Percentiles rank a stretch among this genome's conserved stretches.
Conservation (phyloP, 2,888 invertebrate species). For the Caenorhabditis imperialis region DNA sequence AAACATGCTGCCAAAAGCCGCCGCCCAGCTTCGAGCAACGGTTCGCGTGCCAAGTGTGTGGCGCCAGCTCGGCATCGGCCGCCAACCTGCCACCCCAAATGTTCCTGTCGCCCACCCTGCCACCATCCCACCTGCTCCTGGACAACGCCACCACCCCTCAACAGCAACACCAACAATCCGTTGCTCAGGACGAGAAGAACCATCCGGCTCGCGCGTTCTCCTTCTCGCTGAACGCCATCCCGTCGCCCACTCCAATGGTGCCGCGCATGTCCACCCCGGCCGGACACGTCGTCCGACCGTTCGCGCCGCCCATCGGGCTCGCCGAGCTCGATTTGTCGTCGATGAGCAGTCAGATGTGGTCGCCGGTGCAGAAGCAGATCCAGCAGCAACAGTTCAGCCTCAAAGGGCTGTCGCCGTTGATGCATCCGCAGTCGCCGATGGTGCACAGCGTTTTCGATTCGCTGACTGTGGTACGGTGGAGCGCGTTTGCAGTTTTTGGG, state of each 20-base stretch:
- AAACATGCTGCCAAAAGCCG: conserved; percentile 22
- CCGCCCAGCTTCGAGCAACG: conserved; percentile 8
- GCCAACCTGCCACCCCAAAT: conserved; percentile 44
- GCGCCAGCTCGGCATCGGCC: conserved; percentile 13
- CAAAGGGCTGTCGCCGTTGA: conserved; percentile 23
- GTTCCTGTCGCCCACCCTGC: conserved; percentile 46
- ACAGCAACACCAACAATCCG: no score
- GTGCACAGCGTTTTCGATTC: conserved; percentile 30
- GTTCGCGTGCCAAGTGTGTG: conserved; percentile 22
- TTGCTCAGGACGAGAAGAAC: no score
- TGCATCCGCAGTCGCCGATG: conserved; percentile 22
- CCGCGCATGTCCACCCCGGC: conserved; percentile 26
- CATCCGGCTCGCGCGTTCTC: conserved; percentile 38
- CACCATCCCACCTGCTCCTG: no score
- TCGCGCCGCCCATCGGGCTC: conserved; percentile 5
- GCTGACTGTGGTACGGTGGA: conserved; percentile 33
- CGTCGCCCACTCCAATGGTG: conserved; percentile 17
- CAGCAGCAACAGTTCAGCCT: conserved; percentile 21
- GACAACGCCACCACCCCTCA: no score
- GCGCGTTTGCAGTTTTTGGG: neutral
- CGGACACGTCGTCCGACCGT: conserved; percentile 9
- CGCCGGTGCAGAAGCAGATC: conserved; percentile 19
- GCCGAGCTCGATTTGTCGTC: conserved; percentile 2
- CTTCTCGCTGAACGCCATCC: conserved; percentile 33
- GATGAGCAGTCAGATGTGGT: conserved; percentile 13